These are phyloP conservation scores for Pelecanoides urinatrix DNA, from an alignment of 2,113 vertebrate species.

Conservation along the genomic window DNA sequence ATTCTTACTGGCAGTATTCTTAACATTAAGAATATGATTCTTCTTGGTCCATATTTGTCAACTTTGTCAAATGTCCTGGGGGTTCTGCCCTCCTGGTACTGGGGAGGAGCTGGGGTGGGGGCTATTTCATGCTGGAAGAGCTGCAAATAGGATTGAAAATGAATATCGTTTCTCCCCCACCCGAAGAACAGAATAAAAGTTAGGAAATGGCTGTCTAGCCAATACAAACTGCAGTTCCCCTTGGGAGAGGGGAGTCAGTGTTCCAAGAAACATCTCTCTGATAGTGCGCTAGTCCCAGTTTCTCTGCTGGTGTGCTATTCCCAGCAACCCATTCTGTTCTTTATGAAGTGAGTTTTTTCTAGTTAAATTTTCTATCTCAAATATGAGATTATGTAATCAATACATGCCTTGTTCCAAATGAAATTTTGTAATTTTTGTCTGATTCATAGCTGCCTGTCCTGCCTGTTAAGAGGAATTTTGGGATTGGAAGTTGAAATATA, in stretches of 20 bases:
- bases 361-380: background rate
- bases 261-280: background rate
- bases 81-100: background rate
- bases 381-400: background rate
- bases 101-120: background rate
- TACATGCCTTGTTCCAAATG: background rate
- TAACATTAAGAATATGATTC: background rate
- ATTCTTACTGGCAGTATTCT: background rate
- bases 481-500: background rate
- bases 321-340: background rate
- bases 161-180: accelerated
- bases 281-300: background rate
- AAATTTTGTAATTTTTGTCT: background rate
- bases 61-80: background rate
- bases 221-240: background rate
- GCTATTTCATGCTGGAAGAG: background rate
- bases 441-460: background rate
- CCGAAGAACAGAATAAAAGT: background rate
- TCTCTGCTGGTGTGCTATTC: background rate
- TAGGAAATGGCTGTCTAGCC: background rate
- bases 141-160: background rate
- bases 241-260: background rate
- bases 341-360: background rate
- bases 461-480: background rate
- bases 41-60: background rate